These are phyloP conservation scores for Athalia rosae DNA, from an alignment of 2,888 invertebrate genomes.

Conservation along the genomic window DNA sequence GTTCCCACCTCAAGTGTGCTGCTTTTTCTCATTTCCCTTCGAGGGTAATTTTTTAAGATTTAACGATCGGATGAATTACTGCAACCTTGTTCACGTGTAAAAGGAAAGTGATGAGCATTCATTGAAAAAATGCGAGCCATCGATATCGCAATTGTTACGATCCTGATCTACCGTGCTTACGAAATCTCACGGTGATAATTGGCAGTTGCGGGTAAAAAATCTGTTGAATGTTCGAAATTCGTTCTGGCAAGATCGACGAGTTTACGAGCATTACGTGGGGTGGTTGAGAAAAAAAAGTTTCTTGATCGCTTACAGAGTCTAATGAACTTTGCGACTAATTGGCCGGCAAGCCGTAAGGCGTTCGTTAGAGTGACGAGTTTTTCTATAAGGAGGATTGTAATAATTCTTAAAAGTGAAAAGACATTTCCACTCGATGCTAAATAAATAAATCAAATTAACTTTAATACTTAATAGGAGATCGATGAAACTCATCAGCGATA, in stretches of 20 bases:
- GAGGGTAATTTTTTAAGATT: no score
- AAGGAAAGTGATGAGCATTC: background rate
- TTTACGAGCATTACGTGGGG: background rate
- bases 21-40: no score
- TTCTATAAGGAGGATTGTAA: no score
- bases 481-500: background rate
- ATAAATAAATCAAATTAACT: constrained; percentile 12
- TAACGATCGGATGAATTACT: no score
- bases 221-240: background rate
- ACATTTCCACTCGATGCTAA: background rate
- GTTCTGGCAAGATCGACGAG: background rate
- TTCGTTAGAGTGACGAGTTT: background rate
- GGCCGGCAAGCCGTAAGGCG: background rate
- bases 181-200: background rate
- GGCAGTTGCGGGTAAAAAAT: background rate
- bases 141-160: constrained; percentile 10
- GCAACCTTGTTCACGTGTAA: background rate
- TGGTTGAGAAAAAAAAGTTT: constrained; percentile 5
- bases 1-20: no score
- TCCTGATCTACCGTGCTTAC: constrained; percentile 2
- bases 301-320: background rate
- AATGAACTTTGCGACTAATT: constrained; percentile 20
- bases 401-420: background rate
- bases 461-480: background rate
- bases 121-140: constrained; percentile 9